phyloP scores from a whole-genome alignment of 2,113 vertebrate genomes.

The Cochlearius cochlearius region DNA sequence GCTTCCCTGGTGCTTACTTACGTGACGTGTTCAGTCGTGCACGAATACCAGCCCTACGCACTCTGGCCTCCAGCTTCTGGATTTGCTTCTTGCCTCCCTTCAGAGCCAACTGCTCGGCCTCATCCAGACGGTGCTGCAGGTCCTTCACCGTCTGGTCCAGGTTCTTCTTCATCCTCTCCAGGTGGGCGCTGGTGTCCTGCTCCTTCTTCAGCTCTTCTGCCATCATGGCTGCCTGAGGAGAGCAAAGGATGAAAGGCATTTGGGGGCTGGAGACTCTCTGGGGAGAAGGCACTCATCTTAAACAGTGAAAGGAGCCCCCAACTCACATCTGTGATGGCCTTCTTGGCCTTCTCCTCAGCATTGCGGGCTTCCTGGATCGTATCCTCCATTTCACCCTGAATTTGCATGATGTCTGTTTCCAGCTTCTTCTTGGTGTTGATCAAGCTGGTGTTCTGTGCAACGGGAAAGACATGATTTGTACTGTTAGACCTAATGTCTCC shows the following conservation, averaged over 20 bases:
- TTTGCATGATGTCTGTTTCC: constrained; percentile 73
- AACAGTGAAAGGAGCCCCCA: accelerated
- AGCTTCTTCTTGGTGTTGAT: neutral
- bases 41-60: constrained; percentile 22
- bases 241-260: neutral
- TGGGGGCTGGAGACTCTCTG: neutral
- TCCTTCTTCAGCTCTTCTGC: constrained; percentile 93
- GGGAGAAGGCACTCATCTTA: too few relatives aligned
- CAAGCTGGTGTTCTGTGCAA: neutral
- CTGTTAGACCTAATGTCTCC: too few relatives aligned
- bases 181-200: constrained; percentile 86
- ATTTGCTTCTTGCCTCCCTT: constrained; percentile 87
- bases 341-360: constrained; percentile 81
- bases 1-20: neutral
- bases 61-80: constrained; percentile 85
- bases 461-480: too few relatives aligned
- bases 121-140: constrained; percentile 79
- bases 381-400: constrained; percentile 89
- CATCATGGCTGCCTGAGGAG: constrained; percentile 82
- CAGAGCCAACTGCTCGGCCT: constrained; percentile 80
- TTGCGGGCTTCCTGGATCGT: constrained; percentile 81
- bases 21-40: neutral
- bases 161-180: constrained; percentile 85
- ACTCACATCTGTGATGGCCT: constrained; percentile 79
- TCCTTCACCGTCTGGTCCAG: constrained; percentile 81